Evolutionary conservation across 2,797 vertebrate species (phyloP).

Genomic region (Halcyon badia): DNA sequence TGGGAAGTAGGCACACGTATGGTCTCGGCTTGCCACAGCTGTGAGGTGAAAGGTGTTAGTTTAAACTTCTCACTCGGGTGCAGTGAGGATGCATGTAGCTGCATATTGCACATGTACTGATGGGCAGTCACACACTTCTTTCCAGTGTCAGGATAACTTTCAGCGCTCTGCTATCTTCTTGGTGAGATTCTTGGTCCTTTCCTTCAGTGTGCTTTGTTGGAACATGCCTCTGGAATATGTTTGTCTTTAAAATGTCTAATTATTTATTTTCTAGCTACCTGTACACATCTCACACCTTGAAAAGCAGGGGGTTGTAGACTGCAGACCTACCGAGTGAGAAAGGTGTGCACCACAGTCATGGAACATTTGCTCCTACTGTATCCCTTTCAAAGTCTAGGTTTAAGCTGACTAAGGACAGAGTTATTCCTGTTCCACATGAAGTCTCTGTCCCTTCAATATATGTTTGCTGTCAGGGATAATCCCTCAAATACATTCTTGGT

Average conservation of each 20-base stretch:
- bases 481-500: not conserved
- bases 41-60: not conserved
- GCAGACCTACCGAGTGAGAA: not conserved
- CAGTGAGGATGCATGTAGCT: not conserved
- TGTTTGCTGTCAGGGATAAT: not conserved
- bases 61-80: not conserved
- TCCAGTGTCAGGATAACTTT: not conserved
- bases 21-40: not conserved
- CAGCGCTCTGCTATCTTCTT: not conserved
- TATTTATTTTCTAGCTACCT: not conserved
- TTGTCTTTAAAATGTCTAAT: not conserved
- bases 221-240: not conserved
- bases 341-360: not conserved
- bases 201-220: not conserved
- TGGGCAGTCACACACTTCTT: rapidly evolving
- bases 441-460: rapidly evolving
- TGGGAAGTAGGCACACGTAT: rapidly evolving
- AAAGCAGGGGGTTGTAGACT: not conserved
- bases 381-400: not conserved
- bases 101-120: not conserved
- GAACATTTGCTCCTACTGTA: not conserved
- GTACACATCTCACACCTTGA: not conserved
- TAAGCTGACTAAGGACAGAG: not conserved
- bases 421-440: not conserved
- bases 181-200: not conserved